These are phyloP conservation scores for Paragorgia papillata DNA, from an alignment of 92 coral and sea anemone species.

Conservation along the genomic window DNA sequence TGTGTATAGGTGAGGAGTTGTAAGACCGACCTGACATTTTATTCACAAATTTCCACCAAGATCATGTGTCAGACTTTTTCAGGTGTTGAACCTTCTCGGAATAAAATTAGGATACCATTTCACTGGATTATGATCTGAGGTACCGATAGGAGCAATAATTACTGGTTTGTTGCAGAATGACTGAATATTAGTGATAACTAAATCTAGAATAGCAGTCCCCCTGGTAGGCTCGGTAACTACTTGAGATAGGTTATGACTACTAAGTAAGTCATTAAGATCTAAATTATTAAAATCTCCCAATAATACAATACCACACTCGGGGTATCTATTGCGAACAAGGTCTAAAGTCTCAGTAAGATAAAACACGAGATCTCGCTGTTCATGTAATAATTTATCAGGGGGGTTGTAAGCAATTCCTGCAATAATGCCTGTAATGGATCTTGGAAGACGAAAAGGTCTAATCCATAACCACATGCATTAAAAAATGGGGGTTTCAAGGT, in stretches of 20 bases:
- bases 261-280: background rate
- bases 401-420: slow-evolving; percentile 44
- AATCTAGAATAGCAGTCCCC: slow-evolving; percentile 31
- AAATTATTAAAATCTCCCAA: slow-evolving; percentile 35
- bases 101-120: slow-evolving; percentile 37
- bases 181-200: slow-evolving; percentile 11
- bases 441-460: slow-evolving; percentile 44
- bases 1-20: background rate
- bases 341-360: slow-evolving; percentile 24
- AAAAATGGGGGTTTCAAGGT: slow-evolving; percentile 27
- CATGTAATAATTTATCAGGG: slow-evolving; percentile 35
- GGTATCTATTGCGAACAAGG: slow-evolving; percentile 33
- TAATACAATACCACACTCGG: slow-evolving; percentile 37
- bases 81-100: slow-evolving; percentile 9
- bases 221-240: slow-evolving; percentile 22
- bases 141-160: slow-evolving; percentile 32
- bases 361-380: slow-evolving; percentile 35
- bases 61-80: background rate
- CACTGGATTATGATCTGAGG: slow-evolving; percentile 35
- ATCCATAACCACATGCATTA: slow-evolving; percentile 49
- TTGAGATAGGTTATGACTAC: slow-evolving; percentile 4
- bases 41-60: background rate
- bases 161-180: background rate
- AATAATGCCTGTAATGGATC: slow-evolving; percentile 35
- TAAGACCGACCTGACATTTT: slow-evolving; percentile 1